phyloP scores from a whole-genome alignment of 1,140 invertebrate species.

The Phortica variegata region DNA sequence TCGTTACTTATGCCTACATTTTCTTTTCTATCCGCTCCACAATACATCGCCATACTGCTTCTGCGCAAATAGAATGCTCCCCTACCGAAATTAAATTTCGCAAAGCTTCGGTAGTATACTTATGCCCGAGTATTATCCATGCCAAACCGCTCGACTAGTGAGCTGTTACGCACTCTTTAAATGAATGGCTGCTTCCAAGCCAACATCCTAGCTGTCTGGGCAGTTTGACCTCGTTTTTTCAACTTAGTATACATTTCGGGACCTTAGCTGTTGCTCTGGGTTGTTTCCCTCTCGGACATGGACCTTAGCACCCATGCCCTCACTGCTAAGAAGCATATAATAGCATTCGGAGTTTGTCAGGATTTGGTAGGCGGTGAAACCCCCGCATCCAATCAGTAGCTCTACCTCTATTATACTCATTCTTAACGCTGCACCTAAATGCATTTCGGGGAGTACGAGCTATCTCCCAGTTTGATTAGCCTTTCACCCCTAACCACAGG shows the following conservation, averaged over 20 bases:
- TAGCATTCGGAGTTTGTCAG: slow-evolving; percentile 4
- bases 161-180: slow-evolving; percentile 7
- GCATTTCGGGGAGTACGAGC: slow-evolving; percentile 7
- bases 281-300: slow-evolving; percentile 7
- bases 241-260: slow-evolving; percentile 2
- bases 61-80: neutral
- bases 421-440: slow-evolving; percentile 3
- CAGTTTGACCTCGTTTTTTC: slow-evolving; percentile 1
- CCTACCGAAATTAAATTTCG: neutral
- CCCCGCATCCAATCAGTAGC: slow-evolving; percentile 1
- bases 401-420: slow-evolving; percentile 1
- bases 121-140: slow-evolving; percentile 2
- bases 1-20: slow-evolving; percentile 6
- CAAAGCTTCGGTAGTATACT: slow-evolving; percentile 1
- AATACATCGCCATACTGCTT: slow-evolving; percentile 1
- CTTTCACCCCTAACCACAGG: slow-evolving; percentile 9
- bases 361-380: neutral
- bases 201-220: slow-evolving; percentile 5
- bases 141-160: slow-evolving; percentile 3
- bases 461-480: slow-evolving; percentile 9
- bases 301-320: slow-evolving; percentile 3
- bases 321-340: neutral
- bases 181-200: slow-evolving; percentile 9
- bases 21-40: neutral
- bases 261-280: slow-evolving; percentile 7